Base-by-base conservation (phyloP, 1,140 invertebrate genomes). In the Acromyrmex heyeri region DNA sequence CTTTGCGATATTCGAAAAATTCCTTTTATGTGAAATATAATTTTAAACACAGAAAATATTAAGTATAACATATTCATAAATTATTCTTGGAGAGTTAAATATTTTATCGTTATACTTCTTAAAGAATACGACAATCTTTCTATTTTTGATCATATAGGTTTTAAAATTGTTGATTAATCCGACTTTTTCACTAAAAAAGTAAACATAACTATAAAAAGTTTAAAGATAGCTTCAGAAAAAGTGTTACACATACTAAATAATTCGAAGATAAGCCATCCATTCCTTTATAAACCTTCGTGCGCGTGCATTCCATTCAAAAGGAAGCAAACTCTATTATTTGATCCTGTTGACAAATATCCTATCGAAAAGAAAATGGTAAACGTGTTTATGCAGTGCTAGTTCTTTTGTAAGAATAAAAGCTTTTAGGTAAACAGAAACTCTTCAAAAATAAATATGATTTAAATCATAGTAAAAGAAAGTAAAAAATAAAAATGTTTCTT, bases 261-360 rank as follows among this genome's bases (percentile, higher is more conserved):
- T 5, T 44, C 38, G 38, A 12, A 44, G 18, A 48, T 48, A 34
- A 62, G 18, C 6, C 38, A 83, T 83, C 5, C 64, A 61, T 50
- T 50, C 21, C 18, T 65, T 65, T 65, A 34, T 65, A 34, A 67
- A 67, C 44, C 10, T 8, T 38, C n/a, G 55, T n/a, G 0, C n/a
- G 16, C 30, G 7, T 67, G 64, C 70, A 48, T 55, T 65, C 50
- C n/a, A 73, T 78, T 87, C 48, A 78, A 21, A 89, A 85, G 50
- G 50, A 64, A 55, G 24, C 1, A 59, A 24, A 79, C 72, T 87
- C 86, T 38, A 86, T 91, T 91, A 91, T 89, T 76, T 85, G 79
- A 88, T 62, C n/a, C 64, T 61, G 44, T 75, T 59, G 82, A 83
- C 53, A 82, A 90, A 87, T 85, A 24, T 5, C 16, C 38, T 34